phyloP scores from a whole-genome alignment of 2,113 vertebrate species.

The Laterallus jamaicensis region DNA sequence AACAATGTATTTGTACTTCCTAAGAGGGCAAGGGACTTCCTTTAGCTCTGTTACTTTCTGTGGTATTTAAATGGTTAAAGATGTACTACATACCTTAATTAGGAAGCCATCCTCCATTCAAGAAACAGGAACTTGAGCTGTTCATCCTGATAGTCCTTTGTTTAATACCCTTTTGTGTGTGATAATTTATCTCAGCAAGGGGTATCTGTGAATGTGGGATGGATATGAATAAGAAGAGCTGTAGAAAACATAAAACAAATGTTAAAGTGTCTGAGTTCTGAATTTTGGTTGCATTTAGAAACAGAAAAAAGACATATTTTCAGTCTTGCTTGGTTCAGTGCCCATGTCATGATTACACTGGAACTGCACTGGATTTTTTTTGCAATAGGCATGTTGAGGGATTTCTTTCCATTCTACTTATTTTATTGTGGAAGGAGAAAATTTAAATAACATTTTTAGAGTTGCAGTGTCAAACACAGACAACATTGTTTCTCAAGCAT shows the following conservation, averaged over 20 bases:
- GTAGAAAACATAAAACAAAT: not conserved
- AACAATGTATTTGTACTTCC: not conserved
- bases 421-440: not conserved
- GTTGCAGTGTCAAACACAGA: not conserved
- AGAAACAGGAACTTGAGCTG: not conserved
- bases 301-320: not conserved
- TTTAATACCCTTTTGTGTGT: rapidly evolving
- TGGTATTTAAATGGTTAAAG: not conserved
- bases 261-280: not conserved
- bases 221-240: not conserved
- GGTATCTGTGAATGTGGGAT: no score
- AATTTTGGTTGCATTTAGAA: not conserved
- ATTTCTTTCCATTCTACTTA: not conserved
- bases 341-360: no score
- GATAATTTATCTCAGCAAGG: not conserved
- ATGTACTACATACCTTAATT: no score
- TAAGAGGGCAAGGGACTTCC: rapidly evolving
- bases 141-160: no score
- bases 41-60: not conserved
- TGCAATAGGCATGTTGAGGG: not conserved
- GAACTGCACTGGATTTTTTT: not conserved
- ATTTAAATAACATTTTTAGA: not conserved
- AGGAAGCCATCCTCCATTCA: not conserved
- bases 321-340: not conserved
- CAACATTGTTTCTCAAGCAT: not conserved